These are phyloP conservation scores for Mesitornis unicolor DNA, from an alignment of 2,113 vertebrate species.

Conservation along the genomic window DNA sequence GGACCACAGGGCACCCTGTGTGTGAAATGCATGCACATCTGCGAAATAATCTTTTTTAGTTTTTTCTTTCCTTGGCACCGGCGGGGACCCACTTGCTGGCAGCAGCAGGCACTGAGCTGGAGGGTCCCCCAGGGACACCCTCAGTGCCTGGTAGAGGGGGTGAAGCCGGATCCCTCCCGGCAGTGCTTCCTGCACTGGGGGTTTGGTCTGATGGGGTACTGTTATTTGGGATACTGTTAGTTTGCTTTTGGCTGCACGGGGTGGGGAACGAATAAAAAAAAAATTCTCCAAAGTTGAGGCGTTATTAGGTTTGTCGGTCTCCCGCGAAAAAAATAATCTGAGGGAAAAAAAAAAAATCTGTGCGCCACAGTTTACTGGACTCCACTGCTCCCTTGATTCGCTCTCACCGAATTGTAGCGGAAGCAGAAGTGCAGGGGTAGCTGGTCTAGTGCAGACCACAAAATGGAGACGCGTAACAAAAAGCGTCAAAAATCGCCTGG, in stretches of 20 bases:
- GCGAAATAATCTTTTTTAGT: constrained; percentile 81
- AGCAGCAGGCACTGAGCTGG: constrained; percentile 38
- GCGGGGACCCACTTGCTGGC: constrained; percentile 48
- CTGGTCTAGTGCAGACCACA: neutral
- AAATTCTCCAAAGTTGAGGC: constrained; percentile 37
- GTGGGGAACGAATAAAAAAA: constrained; percentile 59
- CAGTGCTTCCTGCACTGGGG: constrained; percentile 28
- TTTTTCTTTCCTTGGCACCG: constrained; percentile 77
- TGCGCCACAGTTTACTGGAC: neutral
- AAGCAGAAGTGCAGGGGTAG: neutral
- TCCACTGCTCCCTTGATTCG: neutral
- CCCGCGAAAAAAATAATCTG: constrained; percentile 41
- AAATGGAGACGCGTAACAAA: neutral
- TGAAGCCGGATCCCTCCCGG: constrained; percentile 59
- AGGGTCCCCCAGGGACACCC: constrained; percentile 66
- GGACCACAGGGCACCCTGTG: constrained; percentile 84
- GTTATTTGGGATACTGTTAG: constrained; percentile 49
- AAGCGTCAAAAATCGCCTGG: neutral
- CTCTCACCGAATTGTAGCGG: neutral
- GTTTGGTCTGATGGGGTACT: constrained; percentile 41
- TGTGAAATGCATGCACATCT: constrained; percentile 88
- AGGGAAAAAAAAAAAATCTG: too few relatives aligned
- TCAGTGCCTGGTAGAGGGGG: constrained; percentile 61
- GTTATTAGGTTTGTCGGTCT: constrained; percentile 55
- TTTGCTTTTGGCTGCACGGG: constrained; percentile 58